Conservation (phyloP, 2,113 vertebrate genomes). For the Nesogale talazaci region DNA sequence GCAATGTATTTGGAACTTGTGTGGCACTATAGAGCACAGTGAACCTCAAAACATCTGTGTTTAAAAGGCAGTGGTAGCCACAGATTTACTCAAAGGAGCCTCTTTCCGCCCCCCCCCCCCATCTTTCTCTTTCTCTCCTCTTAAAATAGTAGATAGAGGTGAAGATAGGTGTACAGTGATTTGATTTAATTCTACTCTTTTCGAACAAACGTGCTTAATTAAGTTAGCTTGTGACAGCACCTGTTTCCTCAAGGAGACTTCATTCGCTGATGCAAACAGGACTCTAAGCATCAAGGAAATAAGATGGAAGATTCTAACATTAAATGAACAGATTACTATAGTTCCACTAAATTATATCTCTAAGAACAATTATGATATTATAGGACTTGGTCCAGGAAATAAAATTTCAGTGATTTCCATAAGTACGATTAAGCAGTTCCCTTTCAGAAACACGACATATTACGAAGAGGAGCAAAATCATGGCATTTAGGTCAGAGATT, state of each 20-base stretch:
- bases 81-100: too few relatives aligned
- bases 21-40: too few relatives aligned
- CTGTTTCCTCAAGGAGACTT: not conserved
- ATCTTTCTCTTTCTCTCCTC: too few relatives aligned
- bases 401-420: not conserved
- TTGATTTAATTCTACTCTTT: too few relatives aligned
- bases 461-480: not conserved
- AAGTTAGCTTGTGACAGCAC: not conserved
- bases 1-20: too few relatives aligned
- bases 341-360: not conserved
- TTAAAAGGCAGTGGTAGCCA: too few relatives aligned
- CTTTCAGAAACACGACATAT: not conserved
- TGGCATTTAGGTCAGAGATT: not conserved
- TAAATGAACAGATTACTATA: not conserved
- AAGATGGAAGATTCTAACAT: not conserved
- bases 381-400: not conserved
- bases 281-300: not conserved
- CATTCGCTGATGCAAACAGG: not conserved
- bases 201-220: not conserved
- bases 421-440: not conserved
- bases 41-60: too few relatives aligned
- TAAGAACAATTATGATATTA: constrained; percentile 10
- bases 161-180: too few relatives aligned
- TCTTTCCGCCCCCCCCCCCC: too few relatives aligned
- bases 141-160: too few relatives aligned